phyloP scores from a whole-genome alignment of 1,140 invertebrate species.

The Bombus huntii region DNA sequence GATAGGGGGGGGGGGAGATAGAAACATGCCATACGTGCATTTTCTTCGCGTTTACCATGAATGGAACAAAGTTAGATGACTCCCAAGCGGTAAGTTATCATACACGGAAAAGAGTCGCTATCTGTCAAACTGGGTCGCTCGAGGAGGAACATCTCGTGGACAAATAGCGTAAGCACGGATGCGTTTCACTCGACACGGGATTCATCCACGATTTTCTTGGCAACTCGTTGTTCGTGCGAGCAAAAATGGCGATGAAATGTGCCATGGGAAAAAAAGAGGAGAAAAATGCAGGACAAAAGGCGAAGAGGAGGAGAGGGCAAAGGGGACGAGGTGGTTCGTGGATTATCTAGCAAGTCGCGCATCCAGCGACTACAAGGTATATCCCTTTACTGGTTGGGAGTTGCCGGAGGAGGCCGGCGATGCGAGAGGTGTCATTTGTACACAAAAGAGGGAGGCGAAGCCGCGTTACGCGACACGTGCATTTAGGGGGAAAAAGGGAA shows the following conservation, averaged over 20 bases:
- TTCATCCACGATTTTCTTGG: conserved; percentile 43
- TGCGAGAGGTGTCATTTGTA: conserved; percentile 49
- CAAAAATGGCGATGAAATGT: conserved; percentile 30
- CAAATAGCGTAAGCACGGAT: conserved; percentile 23
- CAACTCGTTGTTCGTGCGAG: conserved; percentile 1
- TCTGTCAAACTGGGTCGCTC: too few relatives aligned
- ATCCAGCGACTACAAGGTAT: conserved; percentile 54
- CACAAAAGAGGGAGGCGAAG: conserved; percentile 47
- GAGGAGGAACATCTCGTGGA: neutral
- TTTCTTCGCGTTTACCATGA: too few relatives aligned
- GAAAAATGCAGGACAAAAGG: neutral
- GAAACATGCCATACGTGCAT: too few relatives aligned
- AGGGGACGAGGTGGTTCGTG: neutral
- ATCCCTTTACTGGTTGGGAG: conserved; percentile 48
- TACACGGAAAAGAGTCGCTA: too few relatives aligned
- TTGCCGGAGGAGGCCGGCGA: conserved; percentile 26
- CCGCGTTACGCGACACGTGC: conserved; percentile 28
- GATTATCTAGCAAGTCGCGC: conserved; percentile 55
- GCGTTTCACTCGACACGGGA: conserved; percentile 30
- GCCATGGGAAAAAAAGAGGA: neutral
- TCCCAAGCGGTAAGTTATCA: too few relatives aligned
- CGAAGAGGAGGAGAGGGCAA: neutral
- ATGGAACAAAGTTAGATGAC: too few relatives aligned
- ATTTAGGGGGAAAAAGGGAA: conserved; percentile 10
- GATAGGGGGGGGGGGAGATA: too few relatives aligned